Percentiles rank a stretch among this genome's conserved stretches.
Evolutionary conservation across 2,888 invertebrate species (phyloP).

Genomic region (Dryobotodes eremita): DNA sequence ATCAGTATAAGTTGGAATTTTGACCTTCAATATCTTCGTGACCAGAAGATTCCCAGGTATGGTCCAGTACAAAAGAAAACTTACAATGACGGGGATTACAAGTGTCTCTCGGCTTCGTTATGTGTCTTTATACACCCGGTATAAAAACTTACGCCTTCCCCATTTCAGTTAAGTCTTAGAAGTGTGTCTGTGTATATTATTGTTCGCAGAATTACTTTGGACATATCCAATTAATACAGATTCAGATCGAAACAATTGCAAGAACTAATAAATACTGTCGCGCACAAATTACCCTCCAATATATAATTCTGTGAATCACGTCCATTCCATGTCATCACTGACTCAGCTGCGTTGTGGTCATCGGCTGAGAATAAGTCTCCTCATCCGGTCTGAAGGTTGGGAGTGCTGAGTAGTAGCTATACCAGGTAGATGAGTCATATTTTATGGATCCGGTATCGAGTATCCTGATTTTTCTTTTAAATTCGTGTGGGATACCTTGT

Average conservation of each 20-base stretch:
- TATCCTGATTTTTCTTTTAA: background rate
- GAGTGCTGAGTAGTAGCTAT: background rate
- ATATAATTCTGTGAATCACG: conserved; percentile 10
- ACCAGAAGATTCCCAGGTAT: no score
- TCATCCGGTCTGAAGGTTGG: background rate
- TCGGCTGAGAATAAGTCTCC: background rate
- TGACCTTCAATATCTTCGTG: no score
- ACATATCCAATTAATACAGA: background rate
- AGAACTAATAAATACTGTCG: conserved; percentile 15
- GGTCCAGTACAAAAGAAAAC: no score
- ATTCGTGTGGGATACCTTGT: background rate
- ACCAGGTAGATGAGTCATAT: background rate
- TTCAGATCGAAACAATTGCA: background rate
- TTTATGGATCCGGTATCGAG: background rate
- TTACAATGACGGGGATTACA: no score
- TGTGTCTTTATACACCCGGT: no score
- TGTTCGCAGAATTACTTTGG: background rate
- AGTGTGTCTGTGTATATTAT: background rate
- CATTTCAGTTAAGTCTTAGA: background rate
- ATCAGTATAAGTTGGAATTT: no score
- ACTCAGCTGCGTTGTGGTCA: background rate
- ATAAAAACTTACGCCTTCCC: background rate
- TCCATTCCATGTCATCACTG: background rate
- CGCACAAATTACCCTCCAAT: background rate
- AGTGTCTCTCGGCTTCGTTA: no score